Evolutionary conservation across 2,113 vertebrate genomes (phyloP).

Genomic region (Cynopterus brachyotis): DNA sequence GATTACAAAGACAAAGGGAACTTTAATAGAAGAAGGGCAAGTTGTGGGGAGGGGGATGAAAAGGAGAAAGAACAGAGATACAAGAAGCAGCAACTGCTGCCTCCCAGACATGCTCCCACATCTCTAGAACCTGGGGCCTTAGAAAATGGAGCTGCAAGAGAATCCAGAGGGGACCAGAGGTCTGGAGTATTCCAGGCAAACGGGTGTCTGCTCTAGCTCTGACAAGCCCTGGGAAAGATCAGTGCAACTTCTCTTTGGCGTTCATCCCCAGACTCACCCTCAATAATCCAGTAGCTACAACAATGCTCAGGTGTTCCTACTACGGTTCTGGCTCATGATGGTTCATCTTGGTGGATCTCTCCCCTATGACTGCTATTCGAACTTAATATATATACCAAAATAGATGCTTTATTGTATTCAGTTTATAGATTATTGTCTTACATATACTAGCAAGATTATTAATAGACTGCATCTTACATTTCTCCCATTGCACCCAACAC

Average conservation of each 20-base stretch:
- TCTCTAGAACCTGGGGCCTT: neutral
- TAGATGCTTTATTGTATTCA: neutral
- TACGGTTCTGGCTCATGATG: neutral
- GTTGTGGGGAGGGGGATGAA: too few relatives aligned
- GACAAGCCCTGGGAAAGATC: neutral
- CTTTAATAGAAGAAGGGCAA: neutral
- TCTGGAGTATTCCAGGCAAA: neutral
- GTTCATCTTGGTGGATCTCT: neutral
- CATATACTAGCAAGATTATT: neutral
- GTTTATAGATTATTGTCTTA: neutral
- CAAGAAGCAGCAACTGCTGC: neutral
- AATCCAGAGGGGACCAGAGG: neutral
- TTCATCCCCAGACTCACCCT: neutral
- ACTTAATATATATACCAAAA: neutral
- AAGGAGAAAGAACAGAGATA: neutral
- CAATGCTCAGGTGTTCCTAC: neutral
- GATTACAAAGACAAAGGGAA: neutral
- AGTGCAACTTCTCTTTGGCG: neutral
- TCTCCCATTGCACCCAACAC: neutral
- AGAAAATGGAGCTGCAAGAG: neutral
- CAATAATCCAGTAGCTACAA: neutral
- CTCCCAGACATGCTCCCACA: neutral
- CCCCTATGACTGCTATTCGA: neutral
- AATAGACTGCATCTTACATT: neutral
- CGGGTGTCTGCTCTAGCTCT: neutral